Conservation (phyloP, 2,113 vertebrate species). For the Brachirus orientalis region DNA sequence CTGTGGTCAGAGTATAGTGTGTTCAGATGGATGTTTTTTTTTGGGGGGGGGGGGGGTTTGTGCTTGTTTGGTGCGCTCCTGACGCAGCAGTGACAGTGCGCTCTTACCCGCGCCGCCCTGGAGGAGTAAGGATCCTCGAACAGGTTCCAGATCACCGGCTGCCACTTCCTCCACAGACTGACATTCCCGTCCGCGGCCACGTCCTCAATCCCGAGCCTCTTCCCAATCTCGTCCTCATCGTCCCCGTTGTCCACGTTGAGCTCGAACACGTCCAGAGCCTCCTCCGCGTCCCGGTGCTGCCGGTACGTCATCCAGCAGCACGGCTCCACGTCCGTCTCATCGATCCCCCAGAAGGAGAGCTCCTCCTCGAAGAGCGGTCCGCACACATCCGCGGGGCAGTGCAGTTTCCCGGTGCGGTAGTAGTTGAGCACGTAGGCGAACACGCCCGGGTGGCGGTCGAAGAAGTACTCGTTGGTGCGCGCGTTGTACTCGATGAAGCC, state of each 20-base stretch:
- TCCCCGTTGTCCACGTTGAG: conserved; percentile 87
- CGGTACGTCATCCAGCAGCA: conserved; percentile 98
- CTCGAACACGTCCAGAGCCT: conserved; percentile 96
- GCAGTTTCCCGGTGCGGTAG: conserved; percentile 94
- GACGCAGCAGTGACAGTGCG: conserved; percentile 50
- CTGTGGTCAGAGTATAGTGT: neutral
- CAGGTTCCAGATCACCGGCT: conserved; percentile 93
- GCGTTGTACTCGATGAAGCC: conserved; percentile 84
- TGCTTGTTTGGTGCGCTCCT: conserved; percentile 21
- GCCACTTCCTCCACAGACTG: conserved; percentile 89
- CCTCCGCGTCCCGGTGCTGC: conserved; percentile 95
- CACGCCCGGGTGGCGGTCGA: conserved; percentile 94
- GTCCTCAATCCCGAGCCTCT: conserved; percentile 85
- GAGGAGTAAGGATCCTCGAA: conserved; percentile 98
- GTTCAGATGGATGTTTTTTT: neutral
- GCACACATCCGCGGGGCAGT: conserved; percentile 96
- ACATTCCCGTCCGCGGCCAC: conserved; percentile 79
- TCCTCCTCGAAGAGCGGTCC: conserved; percentile 96
- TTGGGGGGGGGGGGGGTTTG: neutral
- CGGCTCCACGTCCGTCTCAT: conserved; percentile 97
- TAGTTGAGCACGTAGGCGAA: conserved; percentile 96
- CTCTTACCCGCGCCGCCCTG: conserved; percentile 92
- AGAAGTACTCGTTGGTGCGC: conserved; percentile 91
- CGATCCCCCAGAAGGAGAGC: conserved; percentile 96
- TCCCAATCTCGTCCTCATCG: conserved; percentile 83